Base-by-base conservation (phyloP, 2,113 vertebrate genomes). In the Daboia siamensis region DNA sequence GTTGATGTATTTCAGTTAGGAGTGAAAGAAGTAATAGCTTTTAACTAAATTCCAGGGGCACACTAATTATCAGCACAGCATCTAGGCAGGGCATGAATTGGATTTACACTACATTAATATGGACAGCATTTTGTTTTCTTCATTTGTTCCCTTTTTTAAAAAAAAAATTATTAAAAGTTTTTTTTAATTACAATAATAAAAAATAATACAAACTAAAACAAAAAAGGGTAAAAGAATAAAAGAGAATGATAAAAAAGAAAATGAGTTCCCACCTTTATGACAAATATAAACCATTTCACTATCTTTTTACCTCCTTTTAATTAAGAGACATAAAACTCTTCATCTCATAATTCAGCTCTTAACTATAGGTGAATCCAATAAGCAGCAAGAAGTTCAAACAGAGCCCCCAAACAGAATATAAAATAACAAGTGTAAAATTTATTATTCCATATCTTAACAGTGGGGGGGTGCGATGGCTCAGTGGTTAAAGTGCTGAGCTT, bases 1-100 rank as follows among this genome's bases (percentile, higher is more conserved):
- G 94, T 94, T 94, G 54, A 93, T 95, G 93, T 74, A 54, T 94
- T 94, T 93, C 88, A 95, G 80, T 95, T 96, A 96, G 92, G 89
- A 95, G 86, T 90, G 74, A 95, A 64, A 80, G 24, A 96, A 95
- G 93, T 80, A 51, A 95, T 95, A 95, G 88, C 64, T 89, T 93
- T 95, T 96, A 95, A 97, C 96, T 95, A 96, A 74, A 96, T 96
- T 93, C 94, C 94, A 44, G 23, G 91, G 94, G 48, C 48, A 92
- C 90, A 90, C 15, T 64, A 95, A 97, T 96, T 93, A 92, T 92
- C 87, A 96, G 91, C 91, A 95, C 33, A 87, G 69, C 69, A 93
- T 96, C n/a, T 91, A 52, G 91, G 0, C 3, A 93, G 94, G 91
- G 48, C 44, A 91, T 44, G 54, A 4, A 93, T 94, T 92, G 46